Conservation (phyloP, 2,888 invertebrate genomes). For the Eulithis testata region DNA sequence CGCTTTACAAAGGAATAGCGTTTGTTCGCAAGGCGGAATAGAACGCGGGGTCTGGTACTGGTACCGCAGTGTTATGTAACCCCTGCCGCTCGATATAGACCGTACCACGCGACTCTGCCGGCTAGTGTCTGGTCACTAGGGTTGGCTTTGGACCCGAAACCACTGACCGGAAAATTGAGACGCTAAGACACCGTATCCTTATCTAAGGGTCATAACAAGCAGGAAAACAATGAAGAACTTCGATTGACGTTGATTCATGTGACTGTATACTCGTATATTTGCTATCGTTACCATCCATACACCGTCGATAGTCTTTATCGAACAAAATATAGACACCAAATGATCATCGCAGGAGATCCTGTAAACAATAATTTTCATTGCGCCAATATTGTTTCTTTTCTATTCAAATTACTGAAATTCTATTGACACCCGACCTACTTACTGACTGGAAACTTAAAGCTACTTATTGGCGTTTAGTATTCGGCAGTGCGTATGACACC, state of each 20-base stretch:
- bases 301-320: no score
- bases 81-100: slow-evolving; percentile 70
- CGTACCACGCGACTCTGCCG: slow-evolving; percentile 51
- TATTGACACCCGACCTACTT: no score
- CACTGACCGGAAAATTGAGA: slow-evolving; percentile 57
- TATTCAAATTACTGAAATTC: no score
- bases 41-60: slow-evolving; percentile 53
- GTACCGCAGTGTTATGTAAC: slow-evolving; percentile 80
- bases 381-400: background rate
- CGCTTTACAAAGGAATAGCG: slow-evolving; percentile 39
- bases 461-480: background rate
- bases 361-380: background rate
- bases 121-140: slow-evolving; percentile 51
- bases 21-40: slow-evolving; percentile 54
- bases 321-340: no score
- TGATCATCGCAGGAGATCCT: background rate
- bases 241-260: no score
- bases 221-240: no score
- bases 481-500: background rate
- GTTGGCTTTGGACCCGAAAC: slow-evolving; percentile 49
- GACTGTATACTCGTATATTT: background rate
- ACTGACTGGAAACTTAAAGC: no score
- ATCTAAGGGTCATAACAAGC: background rate
- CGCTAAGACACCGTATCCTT: slow-evolving; percentile 14
- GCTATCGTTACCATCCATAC: no score